Percentiles rank a stretch among this genome's conserved stretches.
Evolutionary conservation across 2,888 invertebrate species (phyloP).

Genomic region (Leucoma salicis): DNA sequence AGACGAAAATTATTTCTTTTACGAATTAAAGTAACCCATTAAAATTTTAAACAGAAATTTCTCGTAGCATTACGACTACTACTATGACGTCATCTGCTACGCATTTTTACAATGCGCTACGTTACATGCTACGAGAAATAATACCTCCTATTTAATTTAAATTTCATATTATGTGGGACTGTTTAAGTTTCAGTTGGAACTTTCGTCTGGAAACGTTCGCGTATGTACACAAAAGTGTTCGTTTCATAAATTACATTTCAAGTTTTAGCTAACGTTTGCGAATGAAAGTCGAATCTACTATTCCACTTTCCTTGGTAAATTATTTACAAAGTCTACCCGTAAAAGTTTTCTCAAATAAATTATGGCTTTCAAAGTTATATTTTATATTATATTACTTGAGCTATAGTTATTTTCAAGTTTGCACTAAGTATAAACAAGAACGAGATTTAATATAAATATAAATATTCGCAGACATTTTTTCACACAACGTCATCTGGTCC

Average conservation of each 20-base stretch:
- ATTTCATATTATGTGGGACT: constrained; percentile 10
- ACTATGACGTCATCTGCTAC: background rate
- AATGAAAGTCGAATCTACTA: constrained; percentile 1
- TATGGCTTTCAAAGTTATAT: background rate
- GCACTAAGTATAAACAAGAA: too few species aligned
- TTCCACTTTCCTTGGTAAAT: background rate
- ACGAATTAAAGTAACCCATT: too few species aligned
- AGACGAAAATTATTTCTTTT: too few species aligned
- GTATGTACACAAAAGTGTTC: constrained; percentile 1
- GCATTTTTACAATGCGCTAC: background rate
- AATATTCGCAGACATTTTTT: too few species aligned
- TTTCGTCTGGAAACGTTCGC: background rate
- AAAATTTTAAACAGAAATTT: too few species aligned
- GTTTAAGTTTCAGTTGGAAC: constrained; percentile 6
- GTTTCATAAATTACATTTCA: constrained; percentile 4
- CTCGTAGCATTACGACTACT: constrained; percentile 4
- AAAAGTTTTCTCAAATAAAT: background rate
- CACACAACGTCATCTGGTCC: too few species aligned
- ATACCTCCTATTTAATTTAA: background rate
- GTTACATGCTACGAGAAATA: background rate
- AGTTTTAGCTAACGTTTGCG: constrained; percentile 7
- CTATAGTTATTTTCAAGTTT: too few species aligned
- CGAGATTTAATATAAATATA: too few species aligned
- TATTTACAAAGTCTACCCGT: background rate
- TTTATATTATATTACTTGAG: background rate